Evolutionary conservation across 53 echinoderm and acorn worm species (phyloP), one percentile per base, ranked within the genome.

Genomic region (Mesocentrotus franciscanus): DNA sequence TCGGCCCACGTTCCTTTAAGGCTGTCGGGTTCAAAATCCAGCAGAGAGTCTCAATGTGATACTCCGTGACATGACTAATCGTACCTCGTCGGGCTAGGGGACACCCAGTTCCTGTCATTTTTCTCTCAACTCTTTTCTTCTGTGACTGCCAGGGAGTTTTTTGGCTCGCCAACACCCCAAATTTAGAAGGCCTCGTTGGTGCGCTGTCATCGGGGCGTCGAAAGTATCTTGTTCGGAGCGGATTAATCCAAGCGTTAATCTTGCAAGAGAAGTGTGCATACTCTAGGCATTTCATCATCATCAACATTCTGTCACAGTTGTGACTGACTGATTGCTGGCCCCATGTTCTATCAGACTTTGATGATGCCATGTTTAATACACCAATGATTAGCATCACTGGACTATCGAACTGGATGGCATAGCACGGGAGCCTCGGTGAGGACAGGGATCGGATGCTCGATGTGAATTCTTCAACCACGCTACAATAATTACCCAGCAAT

Each of bases 91-190:
- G 57, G 58, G 58, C 26, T 56, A 57, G 58, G 87, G 87, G 58
- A 87, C 87, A 57, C 87, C 87, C 87, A 87, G 87, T 87, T 87
- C 87, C 87, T 87, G 87, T 87, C 87, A 58, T 58, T 87, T 87
- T 87, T 87, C 12, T 39, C 39, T 27, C 84, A 16, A 2, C 49
- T 84, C 87, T 87, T 58, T 56, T 58, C 87, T 56, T 58, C 87
- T 79, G 15, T 81, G 58, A 87, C 56, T 87, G 87, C 58, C 87
- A n/a, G 58, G 87, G 87, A 91, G 32, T 91, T 36, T 91, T 91
- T 62, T 33, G 91, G 29, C 91, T 35, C 66, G 91, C 91, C 66
- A 35, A 64, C 91, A 91, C 91, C 91, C 91, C 91, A 91, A 91
- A 91, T 91, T 87, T 66, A 91, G 91, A 91, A 91, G 91, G 91